Percentiles rank a stretch among this genome's conserved stretches.
Evolutionary conservation across 1,140 invertebrate species (phyloP).

Genomic region (Tribolium madens): DNA sequence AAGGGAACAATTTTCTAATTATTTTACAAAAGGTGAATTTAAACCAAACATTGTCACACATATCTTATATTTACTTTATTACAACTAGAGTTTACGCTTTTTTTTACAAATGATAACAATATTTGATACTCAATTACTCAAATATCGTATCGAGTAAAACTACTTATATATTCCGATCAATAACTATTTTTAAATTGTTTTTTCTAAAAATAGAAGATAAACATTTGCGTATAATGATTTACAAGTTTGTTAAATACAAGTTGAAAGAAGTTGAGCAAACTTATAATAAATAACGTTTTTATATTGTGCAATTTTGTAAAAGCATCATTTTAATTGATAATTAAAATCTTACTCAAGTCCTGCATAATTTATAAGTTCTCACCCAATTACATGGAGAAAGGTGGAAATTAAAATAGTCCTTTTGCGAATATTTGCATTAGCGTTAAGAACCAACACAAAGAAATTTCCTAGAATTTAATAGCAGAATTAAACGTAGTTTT

Average conservation of each 20-base stretch:
- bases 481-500: constrained; percentile 14
- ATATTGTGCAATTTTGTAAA: constrained; percentile 6
- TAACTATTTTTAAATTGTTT: neutral
- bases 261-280: constrained; percentile 1
- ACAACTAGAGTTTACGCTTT: neutral
- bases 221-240: no score
- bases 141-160: neutral
- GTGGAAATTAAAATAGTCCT: constrained; percentile 35
- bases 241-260: neutral
- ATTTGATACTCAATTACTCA: neutral
- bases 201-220: no score
- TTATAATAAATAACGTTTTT: constrained; percentile 22
- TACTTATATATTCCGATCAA: neutral
- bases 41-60: neutral
- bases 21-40: constrained; percentile 8
- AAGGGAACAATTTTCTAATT: constrained; percentile 32
- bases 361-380: constrained; percentile 37
- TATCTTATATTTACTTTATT: constrained; percentile 1
- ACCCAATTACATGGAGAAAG: constrained; percentile 31
- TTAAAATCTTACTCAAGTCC: constrained; percentile 26
- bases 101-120: neutral
- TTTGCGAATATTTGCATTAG: constrained; percentile 30
- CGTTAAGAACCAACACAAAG: constrained; percentile 22
- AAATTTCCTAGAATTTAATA: constrained; percentile 15
- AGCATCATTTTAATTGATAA: constrained; percentile 30